phyloP scores from a whole-genome alignment of 2,797 vertebrate genomes.

The Urocyon cinereoargenteus region DNA sequence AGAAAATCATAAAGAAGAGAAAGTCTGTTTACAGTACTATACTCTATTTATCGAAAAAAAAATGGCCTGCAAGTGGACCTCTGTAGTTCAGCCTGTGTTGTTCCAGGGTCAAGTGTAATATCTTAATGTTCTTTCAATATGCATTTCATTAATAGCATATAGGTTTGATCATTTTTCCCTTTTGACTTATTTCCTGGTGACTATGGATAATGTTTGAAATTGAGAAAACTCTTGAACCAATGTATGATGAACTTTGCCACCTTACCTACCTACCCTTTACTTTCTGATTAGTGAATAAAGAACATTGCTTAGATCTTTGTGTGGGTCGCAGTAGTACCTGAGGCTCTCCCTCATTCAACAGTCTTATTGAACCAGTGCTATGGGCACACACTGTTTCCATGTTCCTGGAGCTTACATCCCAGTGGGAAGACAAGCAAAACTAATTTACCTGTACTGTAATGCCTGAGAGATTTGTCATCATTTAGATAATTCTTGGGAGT shows the following conservation, averaged over 20 bases:
- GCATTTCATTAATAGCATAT: background rate
- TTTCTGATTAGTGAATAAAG: background rate
- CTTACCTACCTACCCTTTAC: background rate
- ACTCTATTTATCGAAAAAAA: background rate
- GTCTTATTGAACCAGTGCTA: background rate
- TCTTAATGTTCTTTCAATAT: background rate
- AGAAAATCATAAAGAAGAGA: background rate
- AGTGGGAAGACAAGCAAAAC: background rate
- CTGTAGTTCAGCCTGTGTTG: background rate
- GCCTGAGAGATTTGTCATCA: background rate
- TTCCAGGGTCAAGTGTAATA: background rate
- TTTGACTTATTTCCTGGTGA: background rate
- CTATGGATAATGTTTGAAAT: background rate
- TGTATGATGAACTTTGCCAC: background rate
- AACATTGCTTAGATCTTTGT: background rate
- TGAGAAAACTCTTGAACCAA: background rate
- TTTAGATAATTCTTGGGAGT: background rate
- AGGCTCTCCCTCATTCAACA: background rate
- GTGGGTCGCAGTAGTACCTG: background rate
- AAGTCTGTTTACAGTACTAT: background rate
- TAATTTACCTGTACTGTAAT: background rate
- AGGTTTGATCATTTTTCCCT: background rate
- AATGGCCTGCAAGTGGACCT: background rate
- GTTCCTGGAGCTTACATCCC: background rate
- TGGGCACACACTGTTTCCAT: background rate